phyloP scores from a whole-genome alignment of 53 echinoderm and acorn worm genomes.

The Crossaster papposus region DNA sequence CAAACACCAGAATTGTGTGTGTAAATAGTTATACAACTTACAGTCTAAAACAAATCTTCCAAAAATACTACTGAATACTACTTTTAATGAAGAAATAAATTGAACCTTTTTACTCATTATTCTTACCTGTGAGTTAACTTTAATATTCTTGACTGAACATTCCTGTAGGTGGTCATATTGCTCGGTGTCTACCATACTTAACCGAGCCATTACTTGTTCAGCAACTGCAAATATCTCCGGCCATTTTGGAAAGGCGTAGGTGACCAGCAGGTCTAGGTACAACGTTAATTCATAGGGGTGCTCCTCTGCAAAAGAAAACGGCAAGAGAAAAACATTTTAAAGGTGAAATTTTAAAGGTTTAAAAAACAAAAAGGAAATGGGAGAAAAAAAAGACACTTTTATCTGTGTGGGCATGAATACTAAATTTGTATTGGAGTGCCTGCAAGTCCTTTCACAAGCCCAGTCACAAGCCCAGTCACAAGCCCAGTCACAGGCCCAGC shows the following conservation, averaged over 20 bases:
- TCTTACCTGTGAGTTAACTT: constrained; percentile 75
- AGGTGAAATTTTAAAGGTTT: no score
- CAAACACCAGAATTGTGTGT: background rate
- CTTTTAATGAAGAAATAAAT: background rate
- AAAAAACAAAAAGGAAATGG: no score
- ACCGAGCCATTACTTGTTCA: constrained; percentile 64
- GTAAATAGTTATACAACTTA: no score
- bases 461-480: no score
- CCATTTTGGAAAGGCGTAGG: constrained; percentile 74
- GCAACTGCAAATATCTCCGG: constrained; percentile 78
- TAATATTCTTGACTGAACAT: constrained; percentile 72
- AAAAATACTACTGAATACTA: no score
- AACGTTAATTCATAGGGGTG: constrained; percentile 82
- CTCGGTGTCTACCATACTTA: constrained; percentile 60
- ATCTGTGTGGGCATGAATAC: no score
- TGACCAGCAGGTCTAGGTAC: constrained; percentile 71
- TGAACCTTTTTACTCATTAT: background rate
- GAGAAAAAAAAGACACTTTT: no score
- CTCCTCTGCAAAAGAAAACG: constrained; percentile 64
- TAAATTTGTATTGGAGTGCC: no score
- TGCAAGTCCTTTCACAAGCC: no score
- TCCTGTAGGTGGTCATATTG: constrained; percentile 66
- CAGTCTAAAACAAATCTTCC: no score
- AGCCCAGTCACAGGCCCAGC: no score
- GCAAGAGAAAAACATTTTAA: background rate